Conservation (phyloP, 2,888 invertebrate species). For the Dendrolimus pini region DNA sequence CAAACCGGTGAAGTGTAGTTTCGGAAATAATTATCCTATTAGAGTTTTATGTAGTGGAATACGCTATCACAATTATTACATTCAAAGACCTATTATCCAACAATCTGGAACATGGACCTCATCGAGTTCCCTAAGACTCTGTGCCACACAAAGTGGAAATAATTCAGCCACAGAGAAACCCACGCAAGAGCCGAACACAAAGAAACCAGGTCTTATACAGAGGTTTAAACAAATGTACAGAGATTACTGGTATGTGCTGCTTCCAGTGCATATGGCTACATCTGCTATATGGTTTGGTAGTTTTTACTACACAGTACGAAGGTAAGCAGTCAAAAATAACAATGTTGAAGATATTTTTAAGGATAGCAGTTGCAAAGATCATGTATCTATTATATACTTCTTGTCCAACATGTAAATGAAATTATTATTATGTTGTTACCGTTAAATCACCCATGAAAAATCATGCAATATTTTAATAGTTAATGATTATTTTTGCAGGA, state of each 20-base stretch:
- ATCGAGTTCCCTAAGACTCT: conserved; percentile 26
- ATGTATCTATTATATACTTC: no score
- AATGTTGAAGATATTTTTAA: no score
- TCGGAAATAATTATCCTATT: conserved; percentile 31
- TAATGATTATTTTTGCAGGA: no score
- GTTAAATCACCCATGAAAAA: no score
- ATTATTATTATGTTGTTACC: no score
- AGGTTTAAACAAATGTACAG: conserved; percentile 94
- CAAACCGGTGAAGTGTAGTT: conserved; percentile 51
- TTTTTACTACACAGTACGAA: conserved; percentile 90
- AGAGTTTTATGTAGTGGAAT: conserved; percentile 40
- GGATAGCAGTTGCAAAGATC: no score
- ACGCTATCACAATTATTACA: conserved; percentile 32
- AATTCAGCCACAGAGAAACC: conserved; percentile 16
- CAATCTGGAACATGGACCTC: conserved; percentile 5
- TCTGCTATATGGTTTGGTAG: conserved; percentile 92
- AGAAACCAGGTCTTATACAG: conserved; percentile 82
- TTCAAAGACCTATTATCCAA: conserved; percentile 13
- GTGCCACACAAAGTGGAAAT: conserved; percentile 24
- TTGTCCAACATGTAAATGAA: no score
- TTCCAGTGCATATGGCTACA: conserved; percentile 94
- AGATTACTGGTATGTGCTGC: conserved; percentile 97
- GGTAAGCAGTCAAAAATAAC: conserved; percentile 70
- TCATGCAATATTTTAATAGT: no score
- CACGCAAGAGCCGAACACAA: conserved; percentile 22